Evolutionary conservation across 2,113 vertebrate genomes (phyloP), one percentile per base, ranked within the genome.

Genomic region (Bubalus kerabau): DNA sequence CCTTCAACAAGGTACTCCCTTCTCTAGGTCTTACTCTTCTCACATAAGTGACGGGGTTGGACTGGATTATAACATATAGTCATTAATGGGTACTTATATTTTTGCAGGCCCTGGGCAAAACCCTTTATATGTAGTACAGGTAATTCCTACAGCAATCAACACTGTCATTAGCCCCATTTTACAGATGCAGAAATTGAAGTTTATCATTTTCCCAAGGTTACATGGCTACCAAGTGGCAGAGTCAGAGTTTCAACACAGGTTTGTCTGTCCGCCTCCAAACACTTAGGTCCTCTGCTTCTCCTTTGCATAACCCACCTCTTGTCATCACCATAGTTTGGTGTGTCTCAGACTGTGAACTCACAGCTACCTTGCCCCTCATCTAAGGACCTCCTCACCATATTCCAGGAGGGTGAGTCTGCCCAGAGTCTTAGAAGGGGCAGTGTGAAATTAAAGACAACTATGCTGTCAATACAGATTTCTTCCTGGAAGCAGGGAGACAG

Each of bases 121-220:
- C 30, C 78, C 32, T 98, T 94, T 91, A 48, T 94, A 43, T 96
- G 56, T 17, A 40, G 6, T 28, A n/a, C 57, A 43, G 59, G 67
- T 54, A 40, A 91, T 97, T 96, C 93, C 94, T 95, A 98, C 89
- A 91, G 71, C 85, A 59, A n/a, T 50, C 57, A 2, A 64, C 82
- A 95, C 97, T 98, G 54, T 98, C 93, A 97, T 98, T 98, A 98
- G 86, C 56, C 67, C 87, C 91, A 91, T 88, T 98, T 98, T 93
- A 97, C 93, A 74, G 91, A 84, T 50, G 62, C 40, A 50, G 93
- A 98, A 97, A 87, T 82, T 60, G 89, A 95, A 89, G 74, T 93
- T 97, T 95, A 98, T 83, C 82, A 93, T 23, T 98, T 98, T 98
- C 97, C 97, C 97, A 98, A 97, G 97, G 78, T 84, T 86, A 87